Evolutionary conservation across 2,797 vertebrate species (phyloP), one percentile per base, ranked within the genome.

Genomic region (Silurus aristotelis): DNA sequence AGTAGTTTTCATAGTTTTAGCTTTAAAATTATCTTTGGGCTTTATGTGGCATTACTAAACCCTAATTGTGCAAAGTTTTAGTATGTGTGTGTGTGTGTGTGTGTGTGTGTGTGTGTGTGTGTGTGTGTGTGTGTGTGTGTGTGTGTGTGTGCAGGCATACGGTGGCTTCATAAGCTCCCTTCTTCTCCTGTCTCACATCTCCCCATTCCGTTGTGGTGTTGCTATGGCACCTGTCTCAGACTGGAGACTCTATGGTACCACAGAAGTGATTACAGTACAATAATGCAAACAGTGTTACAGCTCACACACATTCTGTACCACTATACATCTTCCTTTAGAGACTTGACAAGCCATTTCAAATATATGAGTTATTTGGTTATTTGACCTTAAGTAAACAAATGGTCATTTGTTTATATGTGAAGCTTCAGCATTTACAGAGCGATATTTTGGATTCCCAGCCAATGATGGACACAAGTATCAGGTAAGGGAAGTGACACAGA

Each of bases 231-330:
- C 95, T 0, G 89, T 95, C n/a, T 92, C 91, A 13, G 92, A 95
- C 91, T 95, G 94, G 95, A 94, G 86, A 88, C 92, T 95, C n/a
- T 93, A 91, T 5, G 93, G 95, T 95, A 79, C 67, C 25, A 80
- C 63, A 14, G 20, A 82, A 80, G 25, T 52, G 31, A 67, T 72
- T 84, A 79, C 55, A 75, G 27, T 76, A 60, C 70, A 79, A 58
- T 22, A 67, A 67, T 14, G 61, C 38, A 13, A 31, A 87, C 46
- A 71, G 13, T 56, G 14, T 43, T 61, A 68, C 52, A 61, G 7
- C 31, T 83, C 48, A 31, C n/a, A 79, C 15, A 83, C 22, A 48
- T 15, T n/a, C 25, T 76, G 1, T 84, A 68, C 10, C 17, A 20
- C 19, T 46, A 55, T 55, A 20, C 55, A 27, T 67, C 77, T 43